Base-by-base conservation (phyloP, 2,113 vertebrate species). In the Myotis brandtii region DNA sequence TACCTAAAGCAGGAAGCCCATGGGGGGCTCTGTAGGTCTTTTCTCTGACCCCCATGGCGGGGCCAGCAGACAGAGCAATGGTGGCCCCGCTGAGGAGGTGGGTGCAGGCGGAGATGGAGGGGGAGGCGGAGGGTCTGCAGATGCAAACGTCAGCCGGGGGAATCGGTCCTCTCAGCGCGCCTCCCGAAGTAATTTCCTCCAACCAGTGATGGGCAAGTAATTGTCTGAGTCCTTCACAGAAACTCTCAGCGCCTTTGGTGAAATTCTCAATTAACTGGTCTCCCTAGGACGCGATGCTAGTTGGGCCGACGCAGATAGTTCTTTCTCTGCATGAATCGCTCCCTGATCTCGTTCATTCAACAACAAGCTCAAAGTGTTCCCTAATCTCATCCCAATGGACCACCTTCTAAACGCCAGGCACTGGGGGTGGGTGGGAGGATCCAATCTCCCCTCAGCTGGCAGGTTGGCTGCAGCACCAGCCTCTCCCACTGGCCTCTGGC, bases 61-160 rank as follows among this genome's bases (percentile, higher is more conserved):
- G 2, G 23, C 6, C 3, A 1, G n/a, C 18, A 30, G 43, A 16
- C 56, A 59, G 20, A 70, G 18, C 2, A 21, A 17, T 8, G 2
- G 12, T 2, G 9, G 20, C 25, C 9, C 30, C 6, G 54, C 34
- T 1, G 43, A 37, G 23, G 13, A 70, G 88, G 34, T 7, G 18
- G 54, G 54, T 30, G 11, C 27, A 17, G 48, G 17, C 1, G 6
- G 5, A 59, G 43, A 54, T 2, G 43, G 43, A 83, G 30, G 27
- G 34, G 37, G 17, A 32, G 6, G 32, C 3, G 0, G 5, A 3
- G 2, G 25, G 37, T 5, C 1, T 32, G 12, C 1, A n/a, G 16
- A 27, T 9, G 23, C 11, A 66, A 34, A 62, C 1, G 3, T 17
- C 37, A 75, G 27, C 4, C 37, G 0, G 18, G 52, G 1, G 3